Conservation (phyloP, 2,113 vertebrate genomes). For the Propithecus coquereli region DNA sequence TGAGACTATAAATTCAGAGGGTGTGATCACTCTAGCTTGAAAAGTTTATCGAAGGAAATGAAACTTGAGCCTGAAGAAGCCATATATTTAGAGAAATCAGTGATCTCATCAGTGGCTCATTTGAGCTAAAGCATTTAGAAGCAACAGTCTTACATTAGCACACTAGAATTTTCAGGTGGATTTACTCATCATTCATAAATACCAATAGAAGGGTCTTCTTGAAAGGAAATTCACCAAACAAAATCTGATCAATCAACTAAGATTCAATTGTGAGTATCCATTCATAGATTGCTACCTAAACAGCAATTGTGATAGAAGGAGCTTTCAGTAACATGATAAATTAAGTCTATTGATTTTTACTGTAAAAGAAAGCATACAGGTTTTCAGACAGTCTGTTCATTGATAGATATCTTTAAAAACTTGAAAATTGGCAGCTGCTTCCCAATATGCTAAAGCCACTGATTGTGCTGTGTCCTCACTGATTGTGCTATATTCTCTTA, state of each 20-base stretch:
- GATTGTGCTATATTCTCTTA: not conserved
- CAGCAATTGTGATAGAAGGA: not conserved
- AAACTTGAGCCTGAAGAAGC: not conserved
- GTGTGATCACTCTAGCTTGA: not conserved
- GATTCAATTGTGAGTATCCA: not conserved
- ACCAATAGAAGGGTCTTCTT: not conserved
- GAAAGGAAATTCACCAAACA: constrained; percentile 20
- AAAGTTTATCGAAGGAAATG: not conserved
- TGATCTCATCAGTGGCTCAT: not conserved
- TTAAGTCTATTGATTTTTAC: constrained; percentile 40
- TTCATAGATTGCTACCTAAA: constrained; percentile 29
- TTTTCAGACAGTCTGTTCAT: constrained; percentile 49
- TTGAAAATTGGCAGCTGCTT: constrained; percentile 36
- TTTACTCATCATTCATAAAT: constrained; percentile 11
- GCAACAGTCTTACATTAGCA: not conserved
- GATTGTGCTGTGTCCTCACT: not conserved
- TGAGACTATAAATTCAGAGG: not conserved
- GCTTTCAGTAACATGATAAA: constrained; percentile 6
- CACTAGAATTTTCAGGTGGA: not conserved
- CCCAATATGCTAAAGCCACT: not conserved
- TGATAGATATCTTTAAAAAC: constrained; percentile 33
- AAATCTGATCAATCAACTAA: not conserved
- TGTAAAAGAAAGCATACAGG: constrained; percentile 38
- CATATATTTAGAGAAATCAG: not conserved
- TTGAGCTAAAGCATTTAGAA: not conserved